These are phyloP conservation scores for Drosophila percnosoma DNA, from an alignment of 2,888 invertebrate genomes.

Conservation along the genomic window DNA sequence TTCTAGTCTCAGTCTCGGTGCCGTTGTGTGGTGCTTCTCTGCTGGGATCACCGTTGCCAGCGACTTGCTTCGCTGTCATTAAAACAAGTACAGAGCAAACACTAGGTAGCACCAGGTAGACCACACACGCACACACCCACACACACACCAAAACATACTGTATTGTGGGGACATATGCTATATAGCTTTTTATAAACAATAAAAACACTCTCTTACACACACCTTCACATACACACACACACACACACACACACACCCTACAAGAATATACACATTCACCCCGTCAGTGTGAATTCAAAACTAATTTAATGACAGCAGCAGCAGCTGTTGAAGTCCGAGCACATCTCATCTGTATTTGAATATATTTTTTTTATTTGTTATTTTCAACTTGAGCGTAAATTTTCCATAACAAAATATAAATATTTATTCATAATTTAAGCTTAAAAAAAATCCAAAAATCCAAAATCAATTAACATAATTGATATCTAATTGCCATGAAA, in stretches of 20 bases:
- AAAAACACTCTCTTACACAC: constrained; percentile 3
- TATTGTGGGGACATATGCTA: constrained; percentile 37
- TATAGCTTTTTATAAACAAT: constrained; percentile 40
- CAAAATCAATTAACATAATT: background rate
- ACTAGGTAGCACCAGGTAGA: background rate
- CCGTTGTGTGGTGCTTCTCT: constrained; percentile 20
- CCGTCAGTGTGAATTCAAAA: background rate
- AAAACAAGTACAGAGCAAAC: constrained; percentile 52
- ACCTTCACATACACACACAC: background rate
- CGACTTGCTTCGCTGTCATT: constrained; percentile 54
- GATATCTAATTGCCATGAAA: background rate
- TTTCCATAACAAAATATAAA: background rate
- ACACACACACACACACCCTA: background rate
- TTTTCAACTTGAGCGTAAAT: background rate
- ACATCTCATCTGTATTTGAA: background rate
- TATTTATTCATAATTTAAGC: background rate
- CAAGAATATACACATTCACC: background rate
- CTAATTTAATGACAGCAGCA: constrained; percentile 6
- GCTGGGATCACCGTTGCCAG: constrained; percentile 23
- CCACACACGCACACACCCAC: constrained; percentile 9
- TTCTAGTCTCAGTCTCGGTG: constrained; percentile 1
- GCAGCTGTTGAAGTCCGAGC: background rate
- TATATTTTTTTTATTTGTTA: too few species aligned
- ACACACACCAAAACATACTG: constrained; percentile 3
- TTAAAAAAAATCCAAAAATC: background rate